These are phyloP conservation scores for Zosterops hypoxanthus DNA, from an alignment of 2,113 vertebrate species.

Conservation along the genomic window DNA sequence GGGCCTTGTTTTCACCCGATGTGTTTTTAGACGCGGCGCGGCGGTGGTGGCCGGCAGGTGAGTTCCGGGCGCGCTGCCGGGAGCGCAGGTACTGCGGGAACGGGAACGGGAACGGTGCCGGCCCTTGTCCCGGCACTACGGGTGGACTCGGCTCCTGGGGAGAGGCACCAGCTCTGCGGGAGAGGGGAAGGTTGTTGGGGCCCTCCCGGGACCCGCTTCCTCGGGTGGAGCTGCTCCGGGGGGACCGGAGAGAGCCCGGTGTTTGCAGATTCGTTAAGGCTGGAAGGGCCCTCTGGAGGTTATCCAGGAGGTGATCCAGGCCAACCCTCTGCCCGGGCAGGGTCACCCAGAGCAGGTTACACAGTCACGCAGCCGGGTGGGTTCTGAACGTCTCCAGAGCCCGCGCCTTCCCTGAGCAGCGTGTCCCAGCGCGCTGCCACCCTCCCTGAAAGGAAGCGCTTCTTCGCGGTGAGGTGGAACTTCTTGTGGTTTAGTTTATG, in stretches of 20 bases:
- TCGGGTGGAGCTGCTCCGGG: too few species aligned
- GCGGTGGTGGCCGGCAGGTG: background rate
- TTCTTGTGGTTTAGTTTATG: background rate
- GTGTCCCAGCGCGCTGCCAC: background rate
- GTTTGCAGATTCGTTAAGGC: background rate
- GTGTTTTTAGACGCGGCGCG: accelerated
- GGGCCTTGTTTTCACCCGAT: background rate
- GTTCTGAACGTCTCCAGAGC: background rate
- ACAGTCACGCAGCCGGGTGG: accelerated
- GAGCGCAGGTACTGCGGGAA: background rate
- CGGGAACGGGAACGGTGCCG: accelerated
- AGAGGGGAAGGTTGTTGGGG: too few species aligned
- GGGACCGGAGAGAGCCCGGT: background rate
- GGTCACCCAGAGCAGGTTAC: background rate
- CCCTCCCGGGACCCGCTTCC: too few species aligned
- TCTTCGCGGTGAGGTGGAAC: background rate
- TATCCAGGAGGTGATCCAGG: background rate
- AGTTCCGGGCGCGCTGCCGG: background rate
- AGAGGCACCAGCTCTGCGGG: background rate
- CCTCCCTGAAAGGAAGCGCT: background rate
- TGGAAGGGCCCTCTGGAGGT: background rate
- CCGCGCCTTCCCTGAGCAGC: accelerated
- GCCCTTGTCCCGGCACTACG: accelerated
- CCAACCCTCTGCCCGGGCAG: background rate
- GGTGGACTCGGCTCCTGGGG: background rate